Conservation (phyloP, 2,888 invertebrate genomes). For the Synergus japonicus region DNA sequence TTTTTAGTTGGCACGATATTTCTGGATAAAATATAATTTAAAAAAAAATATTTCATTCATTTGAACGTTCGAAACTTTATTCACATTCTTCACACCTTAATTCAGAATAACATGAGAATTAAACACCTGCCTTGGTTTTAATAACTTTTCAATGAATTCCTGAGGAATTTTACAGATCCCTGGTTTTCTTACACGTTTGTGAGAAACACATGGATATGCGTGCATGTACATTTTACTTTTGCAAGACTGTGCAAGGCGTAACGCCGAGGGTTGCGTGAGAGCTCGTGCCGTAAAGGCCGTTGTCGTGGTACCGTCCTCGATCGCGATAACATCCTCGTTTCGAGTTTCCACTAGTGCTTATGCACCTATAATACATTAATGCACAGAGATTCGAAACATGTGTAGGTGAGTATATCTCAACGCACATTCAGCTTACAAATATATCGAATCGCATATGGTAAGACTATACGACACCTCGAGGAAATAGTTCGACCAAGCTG, state of each 20-base stretch:
- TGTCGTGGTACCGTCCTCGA: conserved; percentile 46
- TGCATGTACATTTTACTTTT: conserved; percentile 41
- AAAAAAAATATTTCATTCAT: no score
- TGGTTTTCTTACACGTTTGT: background rate
- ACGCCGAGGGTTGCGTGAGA: conserved; percentile 49
- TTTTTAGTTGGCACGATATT: no score
- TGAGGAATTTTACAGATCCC: background rate
- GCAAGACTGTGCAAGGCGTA: conserved; percentile 49
- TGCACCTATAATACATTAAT: background rate
- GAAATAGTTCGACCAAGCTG: conserved; percentile 7
- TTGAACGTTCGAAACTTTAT: no score
- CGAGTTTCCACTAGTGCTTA: conserved; percentile 44
- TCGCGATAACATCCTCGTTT: conserved; percentile 57
- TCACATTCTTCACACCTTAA: no score
- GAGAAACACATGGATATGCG: conserved; percentile 45
- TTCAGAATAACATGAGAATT: background rate
- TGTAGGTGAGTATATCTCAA: background rate
- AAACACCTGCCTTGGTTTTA: background rate
- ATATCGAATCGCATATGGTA: background rate
- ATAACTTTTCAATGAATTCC: background rate
- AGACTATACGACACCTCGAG: conserved; percentile 4
- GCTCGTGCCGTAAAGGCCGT: conserved; percentile 45
- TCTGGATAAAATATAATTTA: no score
- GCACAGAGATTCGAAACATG: background rate
- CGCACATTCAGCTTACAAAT: background rate